Evolutionary conservation across 2,797 vertebrate genomes (phyloP).

Genomic region (Amniataba percoides): DNA sequence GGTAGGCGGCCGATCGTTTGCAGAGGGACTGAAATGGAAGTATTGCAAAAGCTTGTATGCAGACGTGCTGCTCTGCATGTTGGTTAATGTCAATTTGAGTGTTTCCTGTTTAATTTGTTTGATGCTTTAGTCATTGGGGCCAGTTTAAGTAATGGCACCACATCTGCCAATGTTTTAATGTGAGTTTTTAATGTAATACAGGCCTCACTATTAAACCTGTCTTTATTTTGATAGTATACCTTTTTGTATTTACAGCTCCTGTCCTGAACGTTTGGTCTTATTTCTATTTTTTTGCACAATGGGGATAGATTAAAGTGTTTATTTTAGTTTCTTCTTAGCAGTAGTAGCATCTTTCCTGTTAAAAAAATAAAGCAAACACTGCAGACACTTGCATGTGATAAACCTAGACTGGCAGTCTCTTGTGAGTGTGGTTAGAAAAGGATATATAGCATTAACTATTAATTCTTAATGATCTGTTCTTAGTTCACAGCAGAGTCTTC

Average conservation of each 20-base stretch:
- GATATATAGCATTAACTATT: constrained; percentile 3
- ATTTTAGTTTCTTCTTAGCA: background rate
- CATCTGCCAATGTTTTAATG: constrained; percentile 17
- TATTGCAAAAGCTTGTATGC: background rate
- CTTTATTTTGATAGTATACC: background rate
- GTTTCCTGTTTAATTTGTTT: constrained; percentile 24
- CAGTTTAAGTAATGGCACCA: constrained; percentile 31
- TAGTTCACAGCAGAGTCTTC: background rate
- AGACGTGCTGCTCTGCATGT: background rate
- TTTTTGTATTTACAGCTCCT: background rate
- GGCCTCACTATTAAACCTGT: constrained; percentile 7
- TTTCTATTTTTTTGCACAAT: constrained; percentile 20
- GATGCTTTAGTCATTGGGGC: constrained; percentile 8
- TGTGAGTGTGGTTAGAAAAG: constrained; percentile 17
- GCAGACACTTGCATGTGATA: background rate
- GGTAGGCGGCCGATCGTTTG: background rate
- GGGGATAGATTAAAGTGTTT: background rate
- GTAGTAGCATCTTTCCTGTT: constrained; percentile 1
- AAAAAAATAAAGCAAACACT: background rate
- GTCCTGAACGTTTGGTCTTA: constrained; percentile 9
- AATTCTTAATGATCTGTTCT: constrained; percentile 20
- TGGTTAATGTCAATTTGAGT: background rate
- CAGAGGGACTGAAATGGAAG: background rate
- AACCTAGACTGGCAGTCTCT: background rate
- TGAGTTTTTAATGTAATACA: background rate